These are phyloP conservation scores for Myiopsitta monachus DNA, from an alignment of 2,113 vertebrate species.

Conservation along the genomic window DNA sequence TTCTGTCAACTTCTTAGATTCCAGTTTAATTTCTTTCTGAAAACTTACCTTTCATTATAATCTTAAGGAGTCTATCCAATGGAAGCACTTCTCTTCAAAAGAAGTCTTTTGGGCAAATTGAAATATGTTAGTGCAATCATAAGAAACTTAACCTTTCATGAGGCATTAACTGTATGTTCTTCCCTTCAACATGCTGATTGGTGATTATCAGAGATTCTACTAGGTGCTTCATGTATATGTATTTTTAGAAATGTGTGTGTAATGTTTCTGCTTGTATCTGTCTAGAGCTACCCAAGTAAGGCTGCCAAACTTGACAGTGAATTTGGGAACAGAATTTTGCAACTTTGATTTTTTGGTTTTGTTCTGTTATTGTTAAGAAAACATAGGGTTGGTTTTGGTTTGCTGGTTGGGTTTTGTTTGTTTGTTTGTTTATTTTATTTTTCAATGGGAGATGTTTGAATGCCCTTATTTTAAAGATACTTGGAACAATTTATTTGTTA, in stretches of 20 bases:
- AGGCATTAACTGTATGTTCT: not conserved
- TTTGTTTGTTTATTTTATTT: not conserved
- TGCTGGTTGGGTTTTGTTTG: too few relatives aligned
- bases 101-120: not conserved
- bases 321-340: not conserved
- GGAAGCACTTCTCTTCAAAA: not conserved
- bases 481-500: not conserved
- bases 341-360: not conserved
- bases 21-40: not conserved
- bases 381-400: not conserved
- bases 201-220: not conserved
- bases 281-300: not conserved
- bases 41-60: not conserved
- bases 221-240: not conserved
- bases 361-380: not conserved
- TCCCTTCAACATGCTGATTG: not conserved
- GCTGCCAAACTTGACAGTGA: not conserved
- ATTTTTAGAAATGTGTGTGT: not conserved
- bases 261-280: not conserved
- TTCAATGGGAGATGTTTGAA: not conserved
- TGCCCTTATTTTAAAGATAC: not conserved
- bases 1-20: not conserved
- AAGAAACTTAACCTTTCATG: not conserved
- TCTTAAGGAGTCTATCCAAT: not conserved
- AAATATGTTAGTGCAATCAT: not conserved